phyloP scores from a whole-genome alignment of 2,797 vertebrate species.

The Premnoplex brunnescens region DNA sequence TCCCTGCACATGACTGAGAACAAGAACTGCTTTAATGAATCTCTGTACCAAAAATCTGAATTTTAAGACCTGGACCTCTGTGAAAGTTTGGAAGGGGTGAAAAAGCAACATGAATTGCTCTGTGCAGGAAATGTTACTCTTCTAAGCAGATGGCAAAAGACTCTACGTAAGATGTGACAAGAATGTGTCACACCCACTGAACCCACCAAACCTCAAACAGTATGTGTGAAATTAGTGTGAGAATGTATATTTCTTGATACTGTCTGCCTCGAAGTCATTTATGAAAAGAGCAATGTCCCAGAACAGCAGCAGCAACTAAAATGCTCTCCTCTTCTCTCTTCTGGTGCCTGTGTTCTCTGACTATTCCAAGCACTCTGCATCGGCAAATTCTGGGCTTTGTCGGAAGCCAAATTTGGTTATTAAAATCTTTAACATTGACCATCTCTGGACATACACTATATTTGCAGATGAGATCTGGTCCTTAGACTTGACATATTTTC shows the following conservation, averaged over 20 bases:
- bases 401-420: background rate
- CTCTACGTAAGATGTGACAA: background rate
- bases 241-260: background rate
- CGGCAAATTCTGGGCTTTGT: rapidly evolving
- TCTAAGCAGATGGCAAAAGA: background rate
- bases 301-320: rapidly evolving
- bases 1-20: background rate
- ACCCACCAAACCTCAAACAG: background rate
- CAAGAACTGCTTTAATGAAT: background rate
- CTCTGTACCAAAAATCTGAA: background rate
- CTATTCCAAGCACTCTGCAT: background rate
- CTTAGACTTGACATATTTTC: background rate
- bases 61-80: background rate
- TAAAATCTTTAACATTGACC: background rate
- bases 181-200: background rate
- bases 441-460: background rate
- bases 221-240: background rate
- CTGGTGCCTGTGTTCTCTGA: background rate
- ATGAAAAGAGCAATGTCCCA: background rate
- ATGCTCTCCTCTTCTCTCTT: background rate
- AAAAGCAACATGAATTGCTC: background rate
- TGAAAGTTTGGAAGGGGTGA: background rate
- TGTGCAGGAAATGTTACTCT: background rate
- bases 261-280: background rate
- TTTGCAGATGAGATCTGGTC: background rate